Evolutionary conservation across 2,797 vertebrate genomes (phyloP).

Genomic region (Schizothorax lantsangensis): DNA sequence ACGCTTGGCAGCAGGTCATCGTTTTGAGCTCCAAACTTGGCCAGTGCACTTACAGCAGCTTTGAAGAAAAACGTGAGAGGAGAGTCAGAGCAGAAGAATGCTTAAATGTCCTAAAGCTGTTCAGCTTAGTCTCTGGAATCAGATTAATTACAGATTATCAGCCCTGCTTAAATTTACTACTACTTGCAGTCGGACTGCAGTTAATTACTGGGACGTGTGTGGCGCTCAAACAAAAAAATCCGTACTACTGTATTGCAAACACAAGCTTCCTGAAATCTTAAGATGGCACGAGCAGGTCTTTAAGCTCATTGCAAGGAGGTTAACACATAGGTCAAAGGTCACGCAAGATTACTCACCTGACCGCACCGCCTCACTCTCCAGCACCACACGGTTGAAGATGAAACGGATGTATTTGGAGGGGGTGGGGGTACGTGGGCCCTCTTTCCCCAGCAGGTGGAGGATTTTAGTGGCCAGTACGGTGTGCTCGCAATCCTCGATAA

Average conservation of each 20-base stretch:
- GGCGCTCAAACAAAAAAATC: background rate
- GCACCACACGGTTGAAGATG: slow-evolving; percentile 97
- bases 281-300: background rate
- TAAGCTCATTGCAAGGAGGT: background rate
- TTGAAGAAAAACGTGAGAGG: slow-evolving; percentile 9
- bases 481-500: slow-evolving; percentile 98
- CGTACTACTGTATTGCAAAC: background rate
- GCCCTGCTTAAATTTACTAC: background rate
- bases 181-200: background rate
- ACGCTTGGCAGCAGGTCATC: slow-evolving; percentile 94
- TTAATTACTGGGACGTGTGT: background rate
- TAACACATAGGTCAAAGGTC: background rate
- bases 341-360: slow-evolving; percentile 80
- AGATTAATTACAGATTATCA: background rate
- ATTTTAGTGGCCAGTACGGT: slow-evolving; percentile 97
- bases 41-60: slow-evolving; percentile 96
- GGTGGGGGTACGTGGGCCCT: slow-evolving; percentile 90
- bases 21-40: slow-evolving; percentile 98
- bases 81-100: background rate
- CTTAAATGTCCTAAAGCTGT: background rate
- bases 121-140: background rate
- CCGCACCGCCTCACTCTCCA: slow-evolving; percentile 95
- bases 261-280: background rate
- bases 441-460: slow-evolving; percentile 94
- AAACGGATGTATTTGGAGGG: slow-evolving; percentile 99